A percentile compares a stretch with the other conserved stretches of the same genome.
Evolutionary conservation across 2,113 vertebrate species (phyloP).

Genomic region (Fukomys damarensis): DNA sequence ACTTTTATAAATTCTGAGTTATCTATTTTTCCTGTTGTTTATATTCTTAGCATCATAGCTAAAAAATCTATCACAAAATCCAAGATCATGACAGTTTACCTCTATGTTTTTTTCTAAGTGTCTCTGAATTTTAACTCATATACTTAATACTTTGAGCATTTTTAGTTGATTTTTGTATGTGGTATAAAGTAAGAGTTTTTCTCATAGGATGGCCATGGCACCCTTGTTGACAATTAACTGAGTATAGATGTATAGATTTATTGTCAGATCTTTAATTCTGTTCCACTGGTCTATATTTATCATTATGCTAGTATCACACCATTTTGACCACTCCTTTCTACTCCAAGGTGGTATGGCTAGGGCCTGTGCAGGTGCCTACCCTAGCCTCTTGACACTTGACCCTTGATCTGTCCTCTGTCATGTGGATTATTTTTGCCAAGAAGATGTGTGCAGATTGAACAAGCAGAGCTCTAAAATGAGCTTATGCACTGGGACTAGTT

Average conservation of each 20-base stretch:
- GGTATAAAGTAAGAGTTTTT: not conserved
- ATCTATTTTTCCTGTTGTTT: not conserved
- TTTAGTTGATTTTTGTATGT: not conserved
- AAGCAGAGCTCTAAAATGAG: not conserved
- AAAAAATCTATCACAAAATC: not conserved
- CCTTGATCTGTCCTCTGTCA: not conserved
- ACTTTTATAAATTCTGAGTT: not conserved
- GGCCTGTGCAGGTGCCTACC: fast-evolving
- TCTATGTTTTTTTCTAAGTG: not conserved
- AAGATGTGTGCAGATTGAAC: not conserved
- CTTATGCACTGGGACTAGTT: not conserved
- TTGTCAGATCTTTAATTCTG: not conserved
- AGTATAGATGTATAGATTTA: not conserved
- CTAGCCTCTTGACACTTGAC: not conserved
- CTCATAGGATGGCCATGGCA: not conserved
- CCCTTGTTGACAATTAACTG: not conserved
- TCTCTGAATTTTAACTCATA: not conserved
- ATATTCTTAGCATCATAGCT: not conserved
- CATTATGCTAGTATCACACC: not conserved
- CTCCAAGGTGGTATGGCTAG: not conserved
- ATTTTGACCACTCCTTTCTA: not conserved
- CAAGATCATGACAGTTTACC: not conserved
- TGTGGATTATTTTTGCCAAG: not conserved
- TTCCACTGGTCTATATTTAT: not conserved
- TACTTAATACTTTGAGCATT: not conserved